A percentile compares a stretch with the other conserved stretches of the same genome.
Evolutionary conservation across 1,140 invertebrate genomes (phyloP).

Genomic region (Tetranychus cinnabarinus): DNA sequence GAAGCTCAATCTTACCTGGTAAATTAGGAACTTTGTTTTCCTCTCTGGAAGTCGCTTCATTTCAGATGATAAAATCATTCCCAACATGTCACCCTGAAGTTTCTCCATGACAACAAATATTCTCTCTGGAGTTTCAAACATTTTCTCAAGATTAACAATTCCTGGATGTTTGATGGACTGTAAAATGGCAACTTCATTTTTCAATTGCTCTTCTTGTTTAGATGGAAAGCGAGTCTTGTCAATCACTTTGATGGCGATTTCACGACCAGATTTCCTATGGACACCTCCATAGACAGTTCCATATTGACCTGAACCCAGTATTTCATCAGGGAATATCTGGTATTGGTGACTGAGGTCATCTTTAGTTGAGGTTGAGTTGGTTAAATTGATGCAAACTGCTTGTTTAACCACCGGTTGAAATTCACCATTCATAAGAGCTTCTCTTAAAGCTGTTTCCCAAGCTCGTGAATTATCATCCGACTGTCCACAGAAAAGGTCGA

Average conservation of each 20-base stretch:
- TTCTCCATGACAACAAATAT: constrained; percentile 39
- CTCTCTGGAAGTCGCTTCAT: constrained; percentile 72
- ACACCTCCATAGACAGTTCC: constrained; percentile 83
- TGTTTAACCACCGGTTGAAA: neutral
- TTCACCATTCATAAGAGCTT: constrained; percentile 74
- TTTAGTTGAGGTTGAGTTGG: neutral
- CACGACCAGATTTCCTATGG: constrained; percentile 51
- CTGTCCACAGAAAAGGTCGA: constrained; percentile 62
- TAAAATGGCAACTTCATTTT: constrained; percentile 93
- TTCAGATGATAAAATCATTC: constrained; percentile 92
- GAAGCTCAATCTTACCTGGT: constrained; percentile 35
- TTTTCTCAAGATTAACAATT: constrained; percentile 49
- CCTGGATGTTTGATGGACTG: constrained; percentile 73
- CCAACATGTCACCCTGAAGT: constrained; percentile 73
- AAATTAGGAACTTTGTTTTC: constrained; percentile 87
- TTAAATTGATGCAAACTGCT: neutral
- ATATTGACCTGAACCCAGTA: constrained; percentile 94
- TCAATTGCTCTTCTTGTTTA: constrained; percentile 92
- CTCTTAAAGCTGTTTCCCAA: constrained; percentile 80
- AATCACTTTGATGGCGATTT: constrained; percentile 77
- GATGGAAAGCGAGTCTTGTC: constrained; percentile 94
- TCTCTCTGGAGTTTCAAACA: constrained; percentile 92
- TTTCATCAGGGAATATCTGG: constrained; percentile 89
- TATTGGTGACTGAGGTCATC: constrained; percentile 70
- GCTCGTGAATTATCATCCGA: constrained; percentile 67